Percentiles rank a stretch among this genome's conserved stretches.
Conservation (phyloP, 2,113 vertebrate genomes). For the Rafetus swinhoei region DNA sequence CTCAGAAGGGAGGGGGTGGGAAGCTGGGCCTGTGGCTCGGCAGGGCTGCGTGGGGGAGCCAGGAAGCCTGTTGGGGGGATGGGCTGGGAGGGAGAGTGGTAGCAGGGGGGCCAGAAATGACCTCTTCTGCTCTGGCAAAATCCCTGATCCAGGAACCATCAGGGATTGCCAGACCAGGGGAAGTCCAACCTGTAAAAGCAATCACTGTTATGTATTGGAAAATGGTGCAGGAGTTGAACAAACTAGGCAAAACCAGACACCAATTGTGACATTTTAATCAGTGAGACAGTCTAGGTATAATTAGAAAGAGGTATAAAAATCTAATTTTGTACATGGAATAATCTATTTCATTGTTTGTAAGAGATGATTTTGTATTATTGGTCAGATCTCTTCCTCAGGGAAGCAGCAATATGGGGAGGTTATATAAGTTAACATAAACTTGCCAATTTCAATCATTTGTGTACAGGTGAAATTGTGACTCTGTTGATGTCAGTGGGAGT, state of each 20-base stretch:
- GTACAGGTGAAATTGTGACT: neutral
- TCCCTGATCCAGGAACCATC: too few relatives aligned
- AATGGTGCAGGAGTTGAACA: neutral
- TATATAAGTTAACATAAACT: neutral
- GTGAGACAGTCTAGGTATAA: neutral
- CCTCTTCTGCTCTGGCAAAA: too few relatives aligned
- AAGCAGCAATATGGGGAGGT: neutral
- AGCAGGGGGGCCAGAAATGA: too few relatives aligned
- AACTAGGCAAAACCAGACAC: neutral
- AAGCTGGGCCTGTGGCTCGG: too few relatives aligned
- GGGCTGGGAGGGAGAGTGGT: too few relatives aligned
- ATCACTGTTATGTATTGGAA: neutral
- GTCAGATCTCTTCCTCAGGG: neutral
- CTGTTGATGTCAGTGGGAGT: neutral
- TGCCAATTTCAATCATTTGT: neutral
- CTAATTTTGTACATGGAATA: neutral
- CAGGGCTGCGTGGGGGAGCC: too few relatives aligned
- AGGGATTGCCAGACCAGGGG: too few relatives aligned
- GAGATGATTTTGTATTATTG: neutral
- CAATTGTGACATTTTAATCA: neutral
- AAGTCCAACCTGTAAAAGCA: neutral
- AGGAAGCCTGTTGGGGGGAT: too few relatives aligned
- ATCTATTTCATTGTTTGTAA: neutral
- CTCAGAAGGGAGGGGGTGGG: too few relatives aligned
- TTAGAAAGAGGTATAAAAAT: neutral